These are phyloP conservation scores for Eunapius fragilis DNA, from an alignment of 37 sponge, comb jelly and placozoan species.

Conservation along the genomic window DNA sequence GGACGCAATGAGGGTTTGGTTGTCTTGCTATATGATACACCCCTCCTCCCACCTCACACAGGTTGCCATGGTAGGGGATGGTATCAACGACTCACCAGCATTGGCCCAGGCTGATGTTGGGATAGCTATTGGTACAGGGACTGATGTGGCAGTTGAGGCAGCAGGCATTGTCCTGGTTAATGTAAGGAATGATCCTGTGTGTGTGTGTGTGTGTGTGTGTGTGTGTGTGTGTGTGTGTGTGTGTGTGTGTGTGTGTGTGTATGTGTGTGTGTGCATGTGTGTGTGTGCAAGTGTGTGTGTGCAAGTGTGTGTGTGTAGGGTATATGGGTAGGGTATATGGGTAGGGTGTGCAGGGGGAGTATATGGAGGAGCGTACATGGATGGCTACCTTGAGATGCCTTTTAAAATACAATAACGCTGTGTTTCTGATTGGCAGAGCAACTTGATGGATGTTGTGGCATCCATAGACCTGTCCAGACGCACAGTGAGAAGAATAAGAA, in stretches of 20 bases:
- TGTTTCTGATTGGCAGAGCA: slow-evolving; percentile 45
- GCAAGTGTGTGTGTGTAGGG: background rate
- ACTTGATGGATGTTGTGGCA: slow-evolving; percentile 82
- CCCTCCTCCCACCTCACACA: background rate
- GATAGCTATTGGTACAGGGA: slow-evolving; percentile 91
- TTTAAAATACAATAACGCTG: too few species aligned
- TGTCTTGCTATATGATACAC: background rate
- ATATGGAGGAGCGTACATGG: too few species aligned
- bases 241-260: slow-evolving; percentile 39
- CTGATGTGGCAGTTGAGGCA: slow-evolving; percentile 92
- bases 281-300: background rate
- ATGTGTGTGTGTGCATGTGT: slow-evolving; percentile 27
- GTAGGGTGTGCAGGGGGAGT: too few species aligned
- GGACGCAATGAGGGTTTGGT: slow-evolving; percentile 27
- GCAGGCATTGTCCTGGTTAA: slow-evolving; percentile 89
- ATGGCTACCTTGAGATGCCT: too few species aligned
- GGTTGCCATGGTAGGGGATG: slow-evolving; percentile 83
- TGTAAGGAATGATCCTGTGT: slow-evolving; percentile 23
- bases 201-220: too few species aligned
- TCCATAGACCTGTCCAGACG: slow-evolving; percentile 78
- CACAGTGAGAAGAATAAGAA: slow-evolving; percentile 78
- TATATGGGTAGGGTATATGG: background rate
- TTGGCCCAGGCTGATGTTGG: slow-evolving; percentile 93
- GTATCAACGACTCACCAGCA: slow-evolving; percentile 93
- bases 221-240: slow-evolving; percentile 11